Conservation (phyloP, 2,113 vertebrate genomes). For the Eptesicus fuscus region DNA sequence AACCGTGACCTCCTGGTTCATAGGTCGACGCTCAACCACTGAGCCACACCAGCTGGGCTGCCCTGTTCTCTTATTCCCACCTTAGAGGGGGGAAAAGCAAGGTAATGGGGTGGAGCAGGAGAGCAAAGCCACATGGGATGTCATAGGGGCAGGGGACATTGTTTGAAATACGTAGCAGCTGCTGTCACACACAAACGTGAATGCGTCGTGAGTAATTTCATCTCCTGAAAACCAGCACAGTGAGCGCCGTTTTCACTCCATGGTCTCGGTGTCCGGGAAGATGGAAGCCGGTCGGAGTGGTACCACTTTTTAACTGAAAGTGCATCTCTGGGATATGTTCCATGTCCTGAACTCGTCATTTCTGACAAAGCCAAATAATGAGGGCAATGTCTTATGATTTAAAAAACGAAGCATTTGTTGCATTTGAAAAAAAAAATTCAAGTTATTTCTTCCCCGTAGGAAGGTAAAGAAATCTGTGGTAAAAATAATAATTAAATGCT, state of each 20-base stretch:
- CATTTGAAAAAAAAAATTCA: constrained; percentile 15
- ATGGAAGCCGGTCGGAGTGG: neutral
- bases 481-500: constrained; percentile 90
- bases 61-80: neutral
- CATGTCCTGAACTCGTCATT: constrained; percentile 35
- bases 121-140: neutral
- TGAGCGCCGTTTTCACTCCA: neutral
- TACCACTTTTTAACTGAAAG: neutral
- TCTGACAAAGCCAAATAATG: constrained; percentile 54
- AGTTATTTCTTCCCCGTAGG: constrained; percentile 81
- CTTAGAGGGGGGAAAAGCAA: neutral
- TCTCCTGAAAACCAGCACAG: neutral
- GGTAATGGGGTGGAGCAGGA: neutral
- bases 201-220: no score
- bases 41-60: neutral
- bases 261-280: neutral
- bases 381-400: constrained; percentile 48
- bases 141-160: neutral
- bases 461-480: constrained; percentile 82
- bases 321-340: neutral
- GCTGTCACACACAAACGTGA: neutral
- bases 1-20: no score
- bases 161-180: neutral
- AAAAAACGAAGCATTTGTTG: constrained; percentile 67
- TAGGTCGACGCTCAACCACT: no score